These are phyloP conservation scores for Ptychadena robeensis DNA, from an alignment of 2,797 vertebrate species.

Conservation along the genomic window DNA sequence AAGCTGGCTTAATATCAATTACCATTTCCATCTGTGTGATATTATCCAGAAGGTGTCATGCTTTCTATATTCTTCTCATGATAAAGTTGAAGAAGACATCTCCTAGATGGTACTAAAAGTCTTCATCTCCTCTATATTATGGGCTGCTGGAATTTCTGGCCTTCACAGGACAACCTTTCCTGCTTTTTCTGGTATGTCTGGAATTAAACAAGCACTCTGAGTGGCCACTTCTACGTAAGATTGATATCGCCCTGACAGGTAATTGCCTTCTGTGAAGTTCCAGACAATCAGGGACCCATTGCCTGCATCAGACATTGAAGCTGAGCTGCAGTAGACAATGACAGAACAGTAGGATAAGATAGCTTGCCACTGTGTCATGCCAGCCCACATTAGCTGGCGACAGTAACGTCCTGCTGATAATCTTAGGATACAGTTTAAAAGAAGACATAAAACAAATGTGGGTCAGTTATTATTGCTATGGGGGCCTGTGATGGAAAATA, in stretches of 20 bases:
- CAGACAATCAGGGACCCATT: constrained; percentile 5
- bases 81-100: constrained; percentile 25
- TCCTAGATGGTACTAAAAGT: constrained; percentile 15
- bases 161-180: neutral
- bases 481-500: neutral
- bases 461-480: neutral
- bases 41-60: constrained; percentile 18
- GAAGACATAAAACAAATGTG: neutral
- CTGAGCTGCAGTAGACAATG: neutral
- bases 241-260: constrained; percentile 41
- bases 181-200: constrained; percentile 23
- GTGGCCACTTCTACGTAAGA: constrained; percentile 29
- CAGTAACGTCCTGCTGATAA: constrained; percentile 22
- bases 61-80: constrained; percentile 25
- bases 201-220: constrained; percentile 23
- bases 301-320: constrained; percentile 9
- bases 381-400: neutral
- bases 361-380: constrained; percentile 33
- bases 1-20: constrained; percentile 10
- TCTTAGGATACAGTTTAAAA: constrained; percentile 8
- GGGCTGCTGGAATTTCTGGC: constrained; percentile 31
- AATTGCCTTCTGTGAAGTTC: constrained; percentile 31
- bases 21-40: constrained; percentile 3
- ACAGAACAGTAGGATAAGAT: constrained; percentile 29
- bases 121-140: constrained; percentile 14